Evolutionary conservation across 2,797 vertebrate species (phyloP).

Genomic region (Leptodactylus fallax): DNA sequence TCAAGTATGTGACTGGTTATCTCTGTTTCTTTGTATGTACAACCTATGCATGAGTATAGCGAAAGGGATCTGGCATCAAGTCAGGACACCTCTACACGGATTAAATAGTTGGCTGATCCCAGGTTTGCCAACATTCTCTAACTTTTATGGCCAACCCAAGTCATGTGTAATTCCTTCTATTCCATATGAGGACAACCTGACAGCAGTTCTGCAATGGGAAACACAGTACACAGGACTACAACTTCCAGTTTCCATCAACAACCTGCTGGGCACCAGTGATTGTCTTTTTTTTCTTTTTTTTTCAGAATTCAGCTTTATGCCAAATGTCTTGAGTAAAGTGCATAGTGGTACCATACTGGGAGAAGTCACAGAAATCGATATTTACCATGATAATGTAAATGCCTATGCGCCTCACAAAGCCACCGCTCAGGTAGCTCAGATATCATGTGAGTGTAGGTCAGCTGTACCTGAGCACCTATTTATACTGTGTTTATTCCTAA

Average conservation of each 20-base stretch:
- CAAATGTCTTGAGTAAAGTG: constrained; percentile 42
- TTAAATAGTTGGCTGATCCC: too few relatives aligned
- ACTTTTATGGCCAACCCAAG: too few relatives aligned
- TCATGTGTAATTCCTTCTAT: neutral
- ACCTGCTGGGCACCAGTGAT: constrained; percentile 21
- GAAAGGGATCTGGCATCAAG: too few relatives aligned
- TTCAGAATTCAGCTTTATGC: neutral
- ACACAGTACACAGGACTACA: neutral
- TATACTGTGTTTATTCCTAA: neutral
- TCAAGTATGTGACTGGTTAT: too few relatives aligned
- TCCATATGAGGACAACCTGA: too few relatives aligned
- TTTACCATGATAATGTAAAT: neutral
- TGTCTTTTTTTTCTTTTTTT: neutral
- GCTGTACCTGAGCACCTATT: neutral
- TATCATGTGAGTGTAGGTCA: neutral
- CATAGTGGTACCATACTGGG: constrained; percentile 15
- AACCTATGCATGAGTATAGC: too few relatives aligned
- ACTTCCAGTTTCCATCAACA: neutral
- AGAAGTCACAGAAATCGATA: neutral
- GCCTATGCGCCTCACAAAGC: neutral
- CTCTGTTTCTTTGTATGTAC: too few relatives aligned
- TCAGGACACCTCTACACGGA: too few relatives aligned
- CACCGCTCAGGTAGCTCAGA: neutral
- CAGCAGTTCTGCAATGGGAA: neutral
- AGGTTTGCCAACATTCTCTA: too few relatives aligned